phyloP scores from a whole-genome alignment of 53 echinoderm and acorn worm species.

The Stichopus horrens region DNA sequence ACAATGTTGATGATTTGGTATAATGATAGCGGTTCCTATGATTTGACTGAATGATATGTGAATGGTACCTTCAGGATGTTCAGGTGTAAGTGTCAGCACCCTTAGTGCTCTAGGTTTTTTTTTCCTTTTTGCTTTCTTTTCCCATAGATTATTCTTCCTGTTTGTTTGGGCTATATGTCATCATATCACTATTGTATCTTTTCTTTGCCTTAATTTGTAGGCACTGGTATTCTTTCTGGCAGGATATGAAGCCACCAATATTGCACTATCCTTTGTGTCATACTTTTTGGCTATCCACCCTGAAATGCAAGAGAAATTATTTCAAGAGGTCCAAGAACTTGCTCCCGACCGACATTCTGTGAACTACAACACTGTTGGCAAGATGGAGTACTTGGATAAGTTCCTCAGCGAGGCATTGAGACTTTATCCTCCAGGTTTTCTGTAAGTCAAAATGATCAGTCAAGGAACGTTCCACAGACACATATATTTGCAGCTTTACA shows the following conservation, averaged over 20 bases:
- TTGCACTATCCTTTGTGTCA: conserved; percentile 3
- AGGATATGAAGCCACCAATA: conserved; percentile 30
- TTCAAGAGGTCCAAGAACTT: conserved; percentile 10
- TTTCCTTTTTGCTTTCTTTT: too few relatives aligned
- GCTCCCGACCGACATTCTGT: not conserved
- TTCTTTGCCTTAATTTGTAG: not conserved
- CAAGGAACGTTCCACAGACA: too few relatives aligned
- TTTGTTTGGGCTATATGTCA: too few relatives aligned
- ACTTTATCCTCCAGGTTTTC: conserved; percentile 22
- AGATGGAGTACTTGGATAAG: conserved; percentile 43
- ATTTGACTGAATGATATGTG: too few relatives aligned
- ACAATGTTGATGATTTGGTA: too few relatives aligned
- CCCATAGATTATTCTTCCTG: too few relatives aligned
- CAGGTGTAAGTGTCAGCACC: too few relatives aligned
- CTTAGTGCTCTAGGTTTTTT: too few relatives aligned
- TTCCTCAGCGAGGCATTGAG: conserved; percentile 11
- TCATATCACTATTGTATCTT: too few relatives aligned
- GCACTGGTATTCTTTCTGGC: conserved; percentile 15
- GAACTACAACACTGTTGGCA: conserved; percentile 20
- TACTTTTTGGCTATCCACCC: conserved; percentile 25
- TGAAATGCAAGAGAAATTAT: conserved; percentile 28
- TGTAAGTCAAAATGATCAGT: conserved; percentile 1
- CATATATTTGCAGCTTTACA: too few relatives aligned
- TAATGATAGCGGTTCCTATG: too few relatives aligned
- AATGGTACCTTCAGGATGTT: too few relatives aligned